Percentiles rank a stretch among this genome's conserved stretches.
phyloP scores from a whole-genome alignment of 1,140 invertebrate species.

The Pseudomyrmex gracilis region DNA sequence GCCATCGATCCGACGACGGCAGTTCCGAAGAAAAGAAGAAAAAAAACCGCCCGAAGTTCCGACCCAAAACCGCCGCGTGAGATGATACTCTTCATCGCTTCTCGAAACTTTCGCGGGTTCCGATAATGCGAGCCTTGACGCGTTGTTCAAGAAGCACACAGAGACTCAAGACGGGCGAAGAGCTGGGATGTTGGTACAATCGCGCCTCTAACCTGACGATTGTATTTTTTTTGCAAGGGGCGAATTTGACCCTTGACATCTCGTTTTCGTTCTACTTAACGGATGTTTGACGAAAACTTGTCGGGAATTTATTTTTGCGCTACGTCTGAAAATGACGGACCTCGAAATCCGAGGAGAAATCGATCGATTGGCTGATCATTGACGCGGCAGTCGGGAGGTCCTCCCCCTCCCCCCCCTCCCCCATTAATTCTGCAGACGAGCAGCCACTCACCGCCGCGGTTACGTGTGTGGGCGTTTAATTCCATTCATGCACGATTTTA shows the following conservation, averaged over 20 bases:
- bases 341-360: not conserved
- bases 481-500: conserved; percentile 18
- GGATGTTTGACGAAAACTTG: not conserved
- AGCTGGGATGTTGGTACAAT: not conserved
- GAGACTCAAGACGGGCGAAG: not conserved
- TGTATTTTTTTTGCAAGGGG: no score
- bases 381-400: not conserved
- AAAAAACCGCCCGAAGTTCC: conserved; percentile 6
- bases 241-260: no score
- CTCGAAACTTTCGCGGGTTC: not conserved
- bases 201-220: not conserved
- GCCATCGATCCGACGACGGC: conserved; percentile 20
- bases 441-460: not conserved
- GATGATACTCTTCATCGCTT: conserved; percentile 5
- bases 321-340: not conserved
- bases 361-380: conserved; percentile 52
- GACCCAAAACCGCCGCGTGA: not conserved
- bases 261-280: no score
- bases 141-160: no score
- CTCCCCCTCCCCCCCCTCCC: no score
- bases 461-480: conserved; percentile 12
- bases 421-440: conserved; percentile 51
- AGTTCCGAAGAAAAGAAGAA: not conserved
- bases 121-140: not conserved
- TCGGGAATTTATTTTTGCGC: not conserved